Evolutionary conservation across 2,113 vertebrate genomes (phyloP).

Genomic region (Falco punctatus): DNA sequence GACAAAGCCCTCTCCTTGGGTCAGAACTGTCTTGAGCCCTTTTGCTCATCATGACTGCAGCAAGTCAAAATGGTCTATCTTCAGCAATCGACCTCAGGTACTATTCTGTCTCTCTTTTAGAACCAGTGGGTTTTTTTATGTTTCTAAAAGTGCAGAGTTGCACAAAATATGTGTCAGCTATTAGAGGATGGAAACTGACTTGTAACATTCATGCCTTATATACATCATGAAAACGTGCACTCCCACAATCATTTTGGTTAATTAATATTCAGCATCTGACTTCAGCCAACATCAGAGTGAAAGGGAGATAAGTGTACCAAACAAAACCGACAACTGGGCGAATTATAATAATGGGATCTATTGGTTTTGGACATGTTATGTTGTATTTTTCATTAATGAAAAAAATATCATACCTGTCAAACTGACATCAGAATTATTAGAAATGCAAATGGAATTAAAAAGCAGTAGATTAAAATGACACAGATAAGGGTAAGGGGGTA

Average conservation of each 20-base stretch:
- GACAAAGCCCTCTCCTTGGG: not conserved
- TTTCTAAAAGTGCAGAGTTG: not conserved
- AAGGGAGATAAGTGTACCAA: not conserved
- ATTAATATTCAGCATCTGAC: not conserved
- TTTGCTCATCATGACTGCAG: not conserved
- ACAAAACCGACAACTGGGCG: not conserved
- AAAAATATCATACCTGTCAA: not conserved
- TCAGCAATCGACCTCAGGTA: not conserved
- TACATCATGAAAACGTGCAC: not conserved
- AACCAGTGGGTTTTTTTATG: not conserved
- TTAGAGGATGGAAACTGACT: not conserved
- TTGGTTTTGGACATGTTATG: not conserved
- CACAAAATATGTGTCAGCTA: not conserved
- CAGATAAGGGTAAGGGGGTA: not conserved
- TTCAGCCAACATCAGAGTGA: not conserved
- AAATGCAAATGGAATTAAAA: not conserved
- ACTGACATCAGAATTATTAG: not conserved
- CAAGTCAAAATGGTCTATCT: not conserved
- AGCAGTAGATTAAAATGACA: not conserved
- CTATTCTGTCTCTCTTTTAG: not conserved
- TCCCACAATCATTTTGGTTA: not conserved
- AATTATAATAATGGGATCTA: not conserved
- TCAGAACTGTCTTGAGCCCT: not conserved
- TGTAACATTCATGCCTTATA: not conserved
- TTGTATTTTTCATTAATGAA: not conserved